These are phyloP conservation scores for Holocentrus rufus DNA, from an alignment of 2,797 vertebrate species.

Conservation along the genomic window DNA sequence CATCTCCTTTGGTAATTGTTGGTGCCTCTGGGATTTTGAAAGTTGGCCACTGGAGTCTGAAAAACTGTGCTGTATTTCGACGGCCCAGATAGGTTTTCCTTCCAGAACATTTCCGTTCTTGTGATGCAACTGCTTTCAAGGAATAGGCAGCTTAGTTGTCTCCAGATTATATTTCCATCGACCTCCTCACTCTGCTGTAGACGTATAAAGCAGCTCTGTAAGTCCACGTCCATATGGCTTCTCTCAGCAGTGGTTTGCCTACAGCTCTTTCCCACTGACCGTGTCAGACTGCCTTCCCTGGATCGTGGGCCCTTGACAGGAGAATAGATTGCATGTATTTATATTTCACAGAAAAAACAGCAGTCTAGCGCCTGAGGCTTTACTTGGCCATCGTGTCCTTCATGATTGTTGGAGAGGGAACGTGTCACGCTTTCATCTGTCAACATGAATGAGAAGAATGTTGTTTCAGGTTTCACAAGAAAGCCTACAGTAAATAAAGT, in stretches of 20 bases:
- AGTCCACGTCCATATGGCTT: slow-evolving; percentile 51
- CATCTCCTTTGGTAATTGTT: no score
- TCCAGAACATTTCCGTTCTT: slow-evolving; percentile 11
- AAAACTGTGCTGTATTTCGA: neutral
- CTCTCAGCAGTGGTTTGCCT: slow-evolving; percentile 63
- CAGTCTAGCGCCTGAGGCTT: slow-evolving; percentile 64
- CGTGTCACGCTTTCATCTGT: slow-evolving; percentile 70
- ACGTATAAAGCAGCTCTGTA: slow-evolving; percentile 40
- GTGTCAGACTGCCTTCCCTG: slow-evolving; percentile 68
- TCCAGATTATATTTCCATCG: slow-evolving; percentile 37
- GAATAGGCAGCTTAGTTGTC: slow-evolving; percentile 25
- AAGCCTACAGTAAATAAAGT: slow-evolving; percentile 62
- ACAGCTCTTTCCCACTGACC: slow-evolving; percentile 71
- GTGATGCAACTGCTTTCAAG: neutral
- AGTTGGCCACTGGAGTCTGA: no score
- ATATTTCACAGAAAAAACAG: slow-evolving; percentile 65
- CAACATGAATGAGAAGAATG: slow-evolving; percentile 66
- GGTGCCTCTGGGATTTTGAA: no score
- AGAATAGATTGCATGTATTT: slow-evolving; percentile 80
- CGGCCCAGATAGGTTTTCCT: slow-evolving; percentile 2
- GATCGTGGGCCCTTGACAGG: slow-evolving; percentile 75
- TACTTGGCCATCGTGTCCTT: slow-evolving; percentile 67
- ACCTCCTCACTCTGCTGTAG: slow-evolving; percentile 24
- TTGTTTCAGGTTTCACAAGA: slow-evolving; percentile 68
- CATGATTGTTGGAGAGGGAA: slow-evolving; percentile 58